A percentile compares a stretch with the other conserved stretches of the same genome.
Evolutionary conservation across 2,888 invertebrate genomes (phyloP).

Genomic region (Ennomos quercinarius): DNA sequence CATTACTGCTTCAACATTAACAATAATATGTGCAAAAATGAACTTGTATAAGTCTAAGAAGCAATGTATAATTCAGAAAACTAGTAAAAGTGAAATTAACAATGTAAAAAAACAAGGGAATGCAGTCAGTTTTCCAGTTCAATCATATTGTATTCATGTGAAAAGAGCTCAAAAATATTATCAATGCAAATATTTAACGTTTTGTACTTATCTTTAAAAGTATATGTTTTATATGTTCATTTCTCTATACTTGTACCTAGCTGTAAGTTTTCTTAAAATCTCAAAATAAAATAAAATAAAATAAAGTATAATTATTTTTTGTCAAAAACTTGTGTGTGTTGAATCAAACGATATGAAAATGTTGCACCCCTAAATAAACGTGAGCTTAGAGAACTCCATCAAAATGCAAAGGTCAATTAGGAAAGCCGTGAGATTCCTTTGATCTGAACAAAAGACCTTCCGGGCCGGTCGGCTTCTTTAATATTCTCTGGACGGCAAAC

Average conservation of each 20-base stretch:
- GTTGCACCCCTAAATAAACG: constrained; percentile 23
- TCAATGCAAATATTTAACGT: constrained; percentile 31
- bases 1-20: constrained; percentile 36
- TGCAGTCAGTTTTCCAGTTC: constrained; percentile 44
- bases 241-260: no score
- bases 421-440: constrained; percentile 67
- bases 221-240: no score
- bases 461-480: constrained; percentile 69
- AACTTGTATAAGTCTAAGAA: not conserved
- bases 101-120: constrained; percentile 3
- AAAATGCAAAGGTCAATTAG: constrained; percentile 78
- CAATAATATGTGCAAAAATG: not conserved
- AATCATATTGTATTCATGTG: constrained; percentile 48
- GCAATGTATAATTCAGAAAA: constrained; percentile 17
- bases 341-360: not conserved
- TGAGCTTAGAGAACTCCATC: constrained; percentile 48
- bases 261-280: no score
- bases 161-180: constrained; percentile 43
- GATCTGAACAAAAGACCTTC: constrained; percentile 73
- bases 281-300: no score
- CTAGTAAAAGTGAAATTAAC: not conserved
- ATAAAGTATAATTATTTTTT: no score
- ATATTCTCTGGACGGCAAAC: constrained; percentile 73
- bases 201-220: not conserved
- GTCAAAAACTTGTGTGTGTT: not conserved